Base-by-base conservation (phyloP, 2,113 vertebrate genomes). In the Dasypus novemcinctus region DNA sequence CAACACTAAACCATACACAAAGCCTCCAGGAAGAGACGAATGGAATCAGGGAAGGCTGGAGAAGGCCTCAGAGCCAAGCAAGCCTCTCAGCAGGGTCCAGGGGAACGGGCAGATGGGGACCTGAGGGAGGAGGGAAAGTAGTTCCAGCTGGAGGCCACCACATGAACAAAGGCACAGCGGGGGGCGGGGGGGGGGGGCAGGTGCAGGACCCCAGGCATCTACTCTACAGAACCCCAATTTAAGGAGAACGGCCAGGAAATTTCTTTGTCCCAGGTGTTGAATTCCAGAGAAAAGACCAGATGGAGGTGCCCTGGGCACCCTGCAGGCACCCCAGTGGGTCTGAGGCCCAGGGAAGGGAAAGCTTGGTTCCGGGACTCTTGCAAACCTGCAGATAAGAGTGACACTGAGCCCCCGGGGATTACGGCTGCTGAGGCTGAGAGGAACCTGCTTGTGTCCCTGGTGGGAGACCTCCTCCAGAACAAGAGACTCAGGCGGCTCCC, bases 131-230 rank as follows among this genome's bases (percentile, higher is more conserved):
- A 17, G 14, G 15, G 80, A 12, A 59, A 27, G 29, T 57, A 4
- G 1, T 11, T 41, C 13, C 13, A 52, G 63, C 18, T 4, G 31
- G 29, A 36, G 21, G 64, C 75, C 14, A 27, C 66, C 27, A 11
- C 18, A 0, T 7, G 43, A 80, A 46, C 69, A 23, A 25, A 54
- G 72, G 41, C 68, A 38, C 9, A 3, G 4, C 0, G 6, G 2
- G 7, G 29, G 20, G 63, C 10, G 2, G 7, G 27, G 2, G 7
- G 29, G 6, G 2, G 7, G 29, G 20, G 63, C 10, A 5, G 7
- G 27, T 29, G 27, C 25, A 64, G 63, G 63, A 29, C 63, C 12
- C 43, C 89, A 7, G 11, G 27, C 20, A 36, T 54, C 54, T 33
- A 11, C 61, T 63, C 61, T 25, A 14, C 79, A 31, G 17, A 43